Evolutionary conservation across 64 coral and sea anemone species (phyloP), one percentile per base, ranked within the genome.

Genomic region (Montipora capricornis): DNA sequence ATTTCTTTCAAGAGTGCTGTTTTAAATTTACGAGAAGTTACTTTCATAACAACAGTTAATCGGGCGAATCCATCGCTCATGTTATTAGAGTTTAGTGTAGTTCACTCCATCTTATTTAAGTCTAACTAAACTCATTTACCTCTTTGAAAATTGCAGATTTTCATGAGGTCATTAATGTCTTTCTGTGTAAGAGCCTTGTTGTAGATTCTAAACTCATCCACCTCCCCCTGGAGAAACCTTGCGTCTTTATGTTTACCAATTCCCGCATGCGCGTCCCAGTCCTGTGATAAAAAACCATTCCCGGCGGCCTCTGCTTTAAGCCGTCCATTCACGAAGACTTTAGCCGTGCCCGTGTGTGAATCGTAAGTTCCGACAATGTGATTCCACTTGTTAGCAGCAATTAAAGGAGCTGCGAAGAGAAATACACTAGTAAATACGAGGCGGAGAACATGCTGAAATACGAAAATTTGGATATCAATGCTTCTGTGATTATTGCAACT

Each of bases 201-300:
- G 77, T 98, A 98, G 48, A 98, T 92, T 37, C 93, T 98, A 59
- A 98, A 98, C 53, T 98, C 96, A 77, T 98, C 96, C 19, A 98
- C 55, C n/a, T 91, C 74, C 61, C 96, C 96, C 46, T 98, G 77
- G 44, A 98, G 93, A 89, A 98, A 98, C 57, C 93, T 92, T 44
- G 59, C 19, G 37, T 81, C 86, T 57, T 98, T 98, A 62, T 94
- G 92, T 47, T 66, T 94, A 16, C 96, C 96, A 17, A 98, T 95
- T 70, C 92, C 93, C 20, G 93, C 96, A 60, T 98, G 96, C 22
- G 84, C 89, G 55, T 92, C 93, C 96, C 96, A 98, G 79, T 98
- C 96, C 59, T 98, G 92, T 16, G 96, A 98, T 37, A 98, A 66
- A 19, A 94, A 67, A 78, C 96, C 96, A 16, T 90, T 98, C 57